Evolutionary conservation across 2,888 invertebrate species (phyloP).

Genomic region (Lochmaea crataegi): DNA sequence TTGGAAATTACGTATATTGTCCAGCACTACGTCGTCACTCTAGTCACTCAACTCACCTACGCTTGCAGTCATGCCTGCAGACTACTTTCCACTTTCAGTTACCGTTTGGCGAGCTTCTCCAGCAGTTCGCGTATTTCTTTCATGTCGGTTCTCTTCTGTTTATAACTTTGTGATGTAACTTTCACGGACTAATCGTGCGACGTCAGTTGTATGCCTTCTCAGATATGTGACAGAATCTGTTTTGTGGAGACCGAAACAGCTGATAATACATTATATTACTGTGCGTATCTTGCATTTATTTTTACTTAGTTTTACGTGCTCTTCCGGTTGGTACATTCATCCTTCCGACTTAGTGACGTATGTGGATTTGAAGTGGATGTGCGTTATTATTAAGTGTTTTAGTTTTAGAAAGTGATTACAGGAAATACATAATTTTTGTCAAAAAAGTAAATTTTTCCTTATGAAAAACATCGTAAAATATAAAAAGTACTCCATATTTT

Average conservation of each 20-base stretch:
- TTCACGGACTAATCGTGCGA: neutral
- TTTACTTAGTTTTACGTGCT: neutral
- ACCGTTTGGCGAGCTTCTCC: constrained; percentile 31
- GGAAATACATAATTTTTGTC: neutral
- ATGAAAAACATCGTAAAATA: too few species aligned
- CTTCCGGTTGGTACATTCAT: neutral
- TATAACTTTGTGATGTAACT: constrained; percentile 22
- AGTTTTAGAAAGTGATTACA: constrained; percentile 29
- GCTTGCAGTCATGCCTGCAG: constrained; percentile 29
- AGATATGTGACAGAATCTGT: constrained; percentile 20
- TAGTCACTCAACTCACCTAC: constrained; percentile 34
- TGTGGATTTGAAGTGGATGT: constrained; percentile 17
- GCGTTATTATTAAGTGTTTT: constrained; percentile 24
- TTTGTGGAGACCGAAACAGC: constrained; percentile 26
- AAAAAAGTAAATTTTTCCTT: neutral
- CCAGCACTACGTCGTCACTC: constrained; percentile 29
- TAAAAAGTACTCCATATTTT: too few species aligned
- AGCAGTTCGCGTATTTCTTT: constrained; percentile 18
- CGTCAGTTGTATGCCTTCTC: constrained; percentile 24
- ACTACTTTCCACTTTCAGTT: constrained; percentile 35
- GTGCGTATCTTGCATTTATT: constrained; percentile 5
- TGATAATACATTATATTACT: constrained; percentile 12
- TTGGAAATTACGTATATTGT: constrained; percentile 26
- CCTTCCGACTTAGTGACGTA: constrained; percentile 23
- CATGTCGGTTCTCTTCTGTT: constrained; percentile 23